phyloP scores from a whole-genome alignment of 2,888 invertebrate species.

The Eurytoma adleriae region DNA sequence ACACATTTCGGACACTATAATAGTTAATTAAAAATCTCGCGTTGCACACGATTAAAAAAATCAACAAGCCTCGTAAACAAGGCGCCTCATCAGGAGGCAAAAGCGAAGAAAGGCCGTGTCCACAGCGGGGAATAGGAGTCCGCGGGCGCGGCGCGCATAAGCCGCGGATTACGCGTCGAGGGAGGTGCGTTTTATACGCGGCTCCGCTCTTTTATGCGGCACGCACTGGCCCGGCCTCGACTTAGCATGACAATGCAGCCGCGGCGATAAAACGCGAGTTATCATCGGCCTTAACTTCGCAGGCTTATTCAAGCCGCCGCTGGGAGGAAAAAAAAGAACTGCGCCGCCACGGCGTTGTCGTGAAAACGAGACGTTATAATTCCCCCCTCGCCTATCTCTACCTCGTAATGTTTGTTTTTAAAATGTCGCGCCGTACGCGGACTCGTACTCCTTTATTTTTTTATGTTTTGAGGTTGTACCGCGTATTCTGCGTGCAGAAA shows the following conservation, averaged over 20 bases:
- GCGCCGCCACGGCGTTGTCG: neutral
- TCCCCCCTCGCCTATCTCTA: neutral
- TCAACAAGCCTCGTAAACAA: no score
- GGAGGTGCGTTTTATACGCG: neutral
- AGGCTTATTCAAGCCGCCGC: neutral
- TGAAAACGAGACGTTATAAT: conserved; percentile 1
- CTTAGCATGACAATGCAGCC: conserved; percentile 50
- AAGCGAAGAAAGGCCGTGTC: no score
- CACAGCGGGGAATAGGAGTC: no score
- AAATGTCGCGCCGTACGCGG: neutral
- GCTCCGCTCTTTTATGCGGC: neutral
- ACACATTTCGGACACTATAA: no score
- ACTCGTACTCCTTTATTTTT: neutral
- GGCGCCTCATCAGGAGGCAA: no score
- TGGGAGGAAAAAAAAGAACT: neutral
- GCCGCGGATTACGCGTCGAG: neutral
- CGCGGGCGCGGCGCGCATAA: neutral
- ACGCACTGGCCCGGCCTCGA: conserved; percentile 22
- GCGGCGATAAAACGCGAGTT: conserved; percentile 33
- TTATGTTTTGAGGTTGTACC: no score
- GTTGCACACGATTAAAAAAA: no score
- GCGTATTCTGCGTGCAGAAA: no score
- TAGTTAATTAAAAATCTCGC: no score
- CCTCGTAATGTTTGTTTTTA: neutral
- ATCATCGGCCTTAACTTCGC: conserved; percentile 38